Conservation (phyloP, 2,113 vertebrate species). For the Brachypteracias leptosomus region DNA sequence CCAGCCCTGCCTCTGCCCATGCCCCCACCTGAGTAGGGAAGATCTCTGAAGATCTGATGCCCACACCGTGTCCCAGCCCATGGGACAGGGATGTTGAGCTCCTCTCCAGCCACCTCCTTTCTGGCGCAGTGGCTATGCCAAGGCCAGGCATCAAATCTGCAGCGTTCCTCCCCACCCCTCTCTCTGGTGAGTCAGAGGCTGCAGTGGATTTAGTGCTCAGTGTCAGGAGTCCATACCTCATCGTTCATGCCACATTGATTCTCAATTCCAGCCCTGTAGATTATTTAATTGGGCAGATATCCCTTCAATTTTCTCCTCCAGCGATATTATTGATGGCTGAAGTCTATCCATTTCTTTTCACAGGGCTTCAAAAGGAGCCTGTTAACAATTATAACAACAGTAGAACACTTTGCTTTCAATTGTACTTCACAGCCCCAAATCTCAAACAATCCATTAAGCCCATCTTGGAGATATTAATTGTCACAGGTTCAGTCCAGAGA, state of each 20-base stretch:
- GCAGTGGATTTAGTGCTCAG: background rate
- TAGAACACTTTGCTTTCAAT: background rate
- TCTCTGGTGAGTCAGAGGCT: background rate
- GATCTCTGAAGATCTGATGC: background rate
- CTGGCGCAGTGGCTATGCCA: background rate
- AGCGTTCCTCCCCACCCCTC: background rate
- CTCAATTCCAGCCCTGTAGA: conserved; percentile 48
- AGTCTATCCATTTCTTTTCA: conserved; percentile 3
- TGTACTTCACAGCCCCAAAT: background rate
- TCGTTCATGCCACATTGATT: conserved; percentile 47
- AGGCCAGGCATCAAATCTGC: background rate
- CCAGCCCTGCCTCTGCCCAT: background rate
- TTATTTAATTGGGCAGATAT: conserved; percentile 67
- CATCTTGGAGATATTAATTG: background rate
- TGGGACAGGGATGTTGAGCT: accelerated
- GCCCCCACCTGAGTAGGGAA: background rate
- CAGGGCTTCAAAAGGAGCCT: background rate
- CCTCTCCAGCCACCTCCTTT: background rate
- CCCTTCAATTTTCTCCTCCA: conserved; percentile 67
- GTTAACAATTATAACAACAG: conserved; percentile 24
- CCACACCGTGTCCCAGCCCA: background rate
- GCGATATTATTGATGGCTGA: conserved; percentile 54
- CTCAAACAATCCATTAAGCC: background rate
- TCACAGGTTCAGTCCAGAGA: background rate
- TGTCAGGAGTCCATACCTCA: background rate